Base-by-base conservation (phyloP, 2,888 invertebrate species). In the Tachina fera region DNA sequence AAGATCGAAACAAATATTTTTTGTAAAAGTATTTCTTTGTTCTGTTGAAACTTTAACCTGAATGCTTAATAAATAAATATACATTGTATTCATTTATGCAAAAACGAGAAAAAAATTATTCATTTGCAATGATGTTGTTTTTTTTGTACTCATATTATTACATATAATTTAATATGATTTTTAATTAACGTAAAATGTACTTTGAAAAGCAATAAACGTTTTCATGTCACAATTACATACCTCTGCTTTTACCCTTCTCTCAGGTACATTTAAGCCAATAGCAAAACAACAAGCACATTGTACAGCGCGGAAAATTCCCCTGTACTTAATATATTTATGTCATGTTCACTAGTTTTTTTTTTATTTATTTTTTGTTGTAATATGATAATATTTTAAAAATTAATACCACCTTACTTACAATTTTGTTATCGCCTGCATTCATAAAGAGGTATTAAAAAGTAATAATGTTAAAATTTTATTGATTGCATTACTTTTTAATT, bases 141-240 rank as follows among this genome's bases (percentile, higher is more conserved):
- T 31, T 45, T 3, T 22, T 22, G 9, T n/a, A 10, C n/a, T 70
- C n/a, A 45, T 53, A 39, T 68, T 75, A 41, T 65, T 65, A 31
- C 43, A 56, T 49, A 58, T 75, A 19, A 45, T 82, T 61, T 39
- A 63, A 61, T 70, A 56, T 47, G 68, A 11, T 56, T 61, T 70
- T 70, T 79, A 83, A 79, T 83, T 79, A 83, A 43, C 74, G 56
- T 31, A 31, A 31, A 31, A 31, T 31, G 31, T 74, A 63, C 47
- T 74, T 79, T 77, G 68, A 75, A 79, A 51, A 78, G 41, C 53
- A 79, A 75, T 75, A 63, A 83, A 75, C 78, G 74, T 70, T 63
- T 70, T 68, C 58, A 58, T 75, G 78, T 56, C 53, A 70, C 79
- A 79, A 75, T 22, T 65, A 79, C 22, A n/a, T 6, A 47, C 31